These are phyloP conservation scores for Drosophila sechellia DNA, from an alignment of 1,140 invertebrate genomes.

Conservation along the genomic window DNA sequence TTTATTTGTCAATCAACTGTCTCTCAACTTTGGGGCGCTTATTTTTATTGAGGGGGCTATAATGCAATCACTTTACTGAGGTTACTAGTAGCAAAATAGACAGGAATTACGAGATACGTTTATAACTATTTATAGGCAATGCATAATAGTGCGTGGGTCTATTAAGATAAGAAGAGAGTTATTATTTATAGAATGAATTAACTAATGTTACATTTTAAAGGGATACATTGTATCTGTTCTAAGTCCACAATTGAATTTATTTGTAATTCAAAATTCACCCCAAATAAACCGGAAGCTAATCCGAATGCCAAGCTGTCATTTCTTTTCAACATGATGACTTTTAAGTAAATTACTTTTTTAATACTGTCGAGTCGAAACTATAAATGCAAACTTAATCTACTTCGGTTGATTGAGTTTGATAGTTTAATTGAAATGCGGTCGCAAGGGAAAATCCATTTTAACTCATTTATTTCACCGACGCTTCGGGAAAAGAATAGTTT, in stretches of 20 bases:
- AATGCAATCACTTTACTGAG: conserved; percentile 12
- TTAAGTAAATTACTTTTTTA: conserved; percentile 21
- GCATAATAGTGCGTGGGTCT: neutral
- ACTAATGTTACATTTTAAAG: neutral
- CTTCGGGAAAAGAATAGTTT: neutral
- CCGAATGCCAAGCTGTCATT: neutral
- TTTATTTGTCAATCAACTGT: conserved; percentile 66
- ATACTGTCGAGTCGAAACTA: conserved; percentile 5
- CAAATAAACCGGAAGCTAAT: neutral
- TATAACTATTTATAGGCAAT: conserved; percentile 10
- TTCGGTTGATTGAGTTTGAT: conserved; percentile 67
- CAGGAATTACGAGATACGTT: conserved; percentile 8
- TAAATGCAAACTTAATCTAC: conserved; percentile 54
- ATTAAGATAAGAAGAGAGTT: no score
- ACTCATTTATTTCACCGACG: conserved; percentile 18
- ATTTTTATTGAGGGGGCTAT: conserved; percentile 32
- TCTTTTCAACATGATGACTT: neutral
- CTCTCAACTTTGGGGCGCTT: conserved; percentile 32
- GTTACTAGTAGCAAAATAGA: conserved; percentile 20
- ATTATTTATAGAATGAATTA: no score
- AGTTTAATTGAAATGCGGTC: conserved; percentile 69
- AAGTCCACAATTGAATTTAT: no score
- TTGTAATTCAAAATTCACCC: neutral
- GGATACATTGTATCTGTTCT: no score
- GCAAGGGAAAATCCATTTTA: conserved; percentile 40